Evolutionary conservation across 2,888 invertebrate genomes (phyloP).

Genomic region (Gnatocerus cornutus): DNA sequence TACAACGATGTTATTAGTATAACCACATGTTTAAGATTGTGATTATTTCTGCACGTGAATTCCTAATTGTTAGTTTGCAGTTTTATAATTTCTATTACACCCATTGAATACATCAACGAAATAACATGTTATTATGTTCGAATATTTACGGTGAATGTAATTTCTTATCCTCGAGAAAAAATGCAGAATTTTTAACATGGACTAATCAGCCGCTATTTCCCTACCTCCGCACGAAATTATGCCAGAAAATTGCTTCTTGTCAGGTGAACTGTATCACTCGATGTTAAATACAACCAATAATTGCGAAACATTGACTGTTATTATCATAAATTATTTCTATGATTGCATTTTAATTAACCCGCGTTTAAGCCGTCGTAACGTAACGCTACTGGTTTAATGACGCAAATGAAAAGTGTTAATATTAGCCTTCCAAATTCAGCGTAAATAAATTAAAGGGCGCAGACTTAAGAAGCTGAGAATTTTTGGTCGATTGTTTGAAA

Average conservation of each 20-base stretch:
- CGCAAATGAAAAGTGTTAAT: slow-evolving; percentile 16
- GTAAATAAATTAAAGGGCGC: slow-evolving; percentile 21
- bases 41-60: slow-evolving; percentile 66
- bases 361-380: neutral
- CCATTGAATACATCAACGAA: slow-evolving; percentile 54
- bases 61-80: slow-evolving; percentile 62
- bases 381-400: slow-evolving; percentile 1
- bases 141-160: slow-evolving; percentile 31
- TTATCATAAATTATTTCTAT: slow-evolving; percentile 36
- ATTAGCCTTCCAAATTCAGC: slow-evolving; percentile 16
- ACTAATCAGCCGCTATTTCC: slow-evolving; percentile 28
- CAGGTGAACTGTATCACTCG: slow-evolving; percentile 37
- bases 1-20: slow-evolving; percentile 64
- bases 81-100: slow-evolving; percentile 63
- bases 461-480: slow-evolving; percentile 6
- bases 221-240: slow-evolving; percentile 25
- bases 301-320: slow-evolving; percentile 28
- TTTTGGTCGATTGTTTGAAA: slow-evolving; percentile 52
- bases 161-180: slow-evolving; percentile 18
- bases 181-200: slow-evolving; percentile 18
- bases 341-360: slow-evolving; percentile 27
- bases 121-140: slow-evolving; percentile 50
- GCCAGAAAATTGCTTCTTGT: slow-evolving; percentile 35
- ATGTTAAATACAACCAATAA: slow-evolving; percentile 20
- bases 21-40: slow-evolving; percentile 65